A percentile compares a stretch with the other conserved stretches of the same genome.
These are phyloP conservation scores for Thaleichthys pacificus DNA, from an alignment of 2,797 vertebrate genomes.

Conservation along the genomic window DNA sequence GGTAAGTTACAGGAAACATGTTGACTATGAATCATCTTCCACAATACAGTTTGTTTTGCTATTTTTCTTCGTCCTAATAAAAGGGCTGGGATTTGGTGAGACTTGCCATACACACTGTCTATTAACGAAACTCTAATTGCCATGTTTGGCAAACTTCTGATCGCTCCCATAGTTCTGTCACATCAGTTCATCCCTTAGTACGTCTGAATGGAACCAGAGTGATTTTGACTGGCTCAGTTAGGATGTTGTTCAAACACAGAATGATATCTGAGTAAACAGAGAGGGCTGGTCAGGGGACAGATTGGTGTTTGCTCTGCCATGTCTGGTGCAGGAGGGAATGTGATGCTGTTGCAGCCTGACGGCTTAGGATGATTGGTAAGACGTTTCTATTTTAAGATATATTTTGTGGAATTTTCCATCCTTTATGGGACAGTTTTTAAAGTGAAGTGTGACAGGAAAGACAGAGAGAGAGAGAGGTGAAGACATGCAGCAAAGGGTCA, in stretches of 20 bases:
- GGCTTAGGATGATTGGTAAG: too few species aligned
- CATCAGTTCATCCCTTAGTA: constrained; percentile 63
- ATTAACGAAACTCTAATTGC: constrained; percentile 12
- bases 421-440: too few species aligned
- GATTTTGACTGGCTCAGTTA: constrained; percentile 70
- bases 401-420: too few species aligned
- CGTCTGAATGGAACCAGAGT: constrained; percentile 74
- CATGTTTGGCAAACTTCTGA: neutral
- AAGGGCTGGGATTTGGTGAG: neutral
- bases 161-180: constrained; percentile 64
- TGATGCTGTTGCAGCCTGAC: constrained; percentile 20
- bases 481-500: too few species aligned
- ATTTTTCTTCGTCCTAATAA: neutral
- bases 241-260: constrained; percentile 78
- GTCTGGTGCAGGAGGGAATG: constrained; percentile 61
- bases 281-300: constrained; percentile 67
- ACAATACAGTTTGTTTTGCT: neutral
- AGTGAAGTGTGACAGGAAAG: too few species aligned
- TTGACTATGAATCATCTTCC: neutral
- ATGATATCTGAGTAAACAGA: constrained; percentile 79
- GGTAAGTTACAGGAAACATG: too few species aligned
- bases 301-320: constrained; percentile 72
- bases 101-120: neutral
- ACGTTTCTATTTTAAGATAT: constrained; percentile 48
- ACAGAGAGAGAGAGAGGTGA: too few species aligned